These are phyloP conservation scores for Bugulina stolonifera DNA, from an alignment of 2,888 invertebrate genomes.

Conservation along the genomic window DNA sequence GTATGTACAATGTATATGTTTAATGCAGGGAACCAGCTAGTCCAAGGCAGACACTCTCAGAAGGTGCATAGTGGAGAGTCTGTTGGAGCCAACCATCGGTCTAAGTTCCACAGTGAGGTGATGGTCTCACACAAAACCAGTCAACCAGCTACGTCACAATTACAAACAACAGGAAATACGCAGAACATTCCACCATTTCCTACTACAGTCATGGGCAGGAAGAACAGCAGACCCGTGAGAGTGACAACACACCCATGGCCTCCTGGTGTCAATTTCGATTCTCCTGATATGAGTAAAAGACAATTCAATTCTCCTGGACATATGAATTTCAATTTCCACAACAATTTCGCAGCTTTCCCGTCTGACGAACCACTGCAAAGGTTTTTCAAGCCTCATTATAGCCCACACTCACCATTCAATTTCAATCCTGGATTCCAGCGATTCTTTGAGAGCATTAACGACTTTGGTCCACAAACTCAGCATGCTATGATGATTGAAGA, in stretches of 20 bases:
- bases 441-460: slow-evolving; percentile 8
- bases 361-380: slow-evolving; percentile 8
- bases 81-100: slow-evolving; percentile 8
- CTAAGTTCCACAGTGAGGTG: slow-evolving; percentile 23
- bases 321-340: background rate
- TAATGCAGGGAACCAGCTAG: background rate
- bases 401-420: background rate
- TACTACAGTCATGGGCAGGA: background rate
- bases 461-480: background rate
- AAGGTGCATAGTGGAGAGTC: slow-evolving; percentile 19
- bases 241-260: slow-evolving; percentile 14
- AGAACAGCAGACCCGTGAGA: slow-evolving; percentile 6
- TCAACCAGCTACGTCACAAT: background rate
- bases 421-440: slow-evolving; percentile 15
- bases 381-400: background rate
- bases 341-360: background rate
- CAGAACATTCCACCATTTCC: slow-evolving; percentile 8
- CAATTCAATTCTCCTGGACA: too few relatives aligned
- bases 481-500: background rate
- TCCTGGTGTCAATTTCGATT: background rate
- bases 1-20: background rate
- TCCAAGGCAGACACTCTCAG: slow-evolving; percentile 6
- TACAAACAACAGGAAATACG: too few relatives aligned
- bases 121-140: slow-evolving; percentile 5
- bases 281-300: background rate